Evolutionary conservation across 2,113 vertebrate genomes (phyloP), one percentile per base, ranked within the genome.

Genomic region (Microcebus griseorufus): DNA sequence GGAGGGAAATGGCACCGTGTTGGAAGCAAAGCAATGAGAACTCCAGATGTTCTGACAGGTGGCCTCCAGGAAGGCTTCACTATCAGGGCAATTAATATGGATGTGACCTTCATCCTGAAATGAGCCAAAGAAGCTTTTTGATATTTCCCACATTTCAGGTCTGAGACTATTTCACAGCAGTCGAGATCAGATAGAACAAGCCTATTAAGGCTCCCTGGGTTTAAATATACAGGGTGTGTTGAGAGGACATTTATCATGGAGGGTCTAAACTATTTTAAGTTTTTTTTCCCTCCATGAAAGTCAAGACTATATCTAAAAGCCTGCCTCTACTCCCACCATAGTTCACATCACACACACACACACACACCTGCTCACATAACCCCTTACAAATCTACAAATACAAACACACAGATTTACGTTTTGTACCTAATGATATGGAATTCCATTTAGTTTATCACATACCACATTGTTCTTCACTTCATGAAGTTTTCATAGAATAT

Each of bases 41-140:
- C 58, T 97, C 96, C 97, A 98, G 98, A 97, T 98, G 96, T 98
- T 96, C 96, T 93, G 94, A 92, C 97, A 98, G 97, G 98, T 97
- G 98, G 96, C 53, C 93, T 97, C 86, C 92, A 95, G 95, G 92
- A 98, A 96, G 91, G 70, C 48, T 93, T 94, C 93, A 62, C 65
- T 81, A 87, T 72, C 73, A 87, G 87, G 75, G 70, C 58, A 73
- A 97, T 98, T 98, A 98, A 97, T 96, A 97, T 97, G 98, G 87
- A 98, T 97, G 87, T 97, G 98, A 97, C 97, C 95, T 98, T 98
- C 98, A 97, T 97, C 75, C 81, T 90, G 83, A 96, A 97, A 96
- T 42, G n/a, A 97, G 67, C n/a, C 80, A 96, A 91, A 96, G 37
- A 97, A 39, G 55, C 53, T 81, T 98, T 96, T 65, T 95, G 92